Evolutionary conservation across 2,888 invertebrate species (phyloP).

Genomic region (Pristionchus maxplancki): DNA sequence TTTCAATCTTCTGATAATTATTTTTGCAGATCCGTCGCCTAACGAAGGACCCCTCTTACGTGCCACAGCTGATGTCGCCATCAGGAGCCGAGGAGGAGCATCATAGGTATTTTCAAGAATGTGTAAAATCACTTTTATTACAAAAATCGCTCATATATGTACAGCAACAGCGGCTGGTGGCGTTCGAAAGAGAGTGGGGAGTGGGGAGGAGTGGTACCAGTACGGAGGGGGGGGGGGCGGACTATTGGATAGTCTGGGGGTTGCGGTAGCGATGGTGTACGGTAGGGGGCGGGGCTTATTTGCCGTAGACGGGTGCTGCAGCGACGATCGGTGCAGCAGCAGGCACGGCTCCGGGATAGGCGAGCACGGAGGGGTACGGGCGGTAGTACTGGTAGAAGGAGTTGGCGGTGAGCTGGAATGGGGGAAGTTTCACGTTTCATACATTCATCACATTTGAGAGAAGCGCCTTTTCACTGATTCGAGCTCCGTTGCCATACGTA

Average conservation of each 20-base stretch:
- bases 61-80: background rate
- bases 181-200: background rate
- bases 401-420: conserved; percentile 49
- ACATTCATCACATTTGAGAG: too few relatives aligned
- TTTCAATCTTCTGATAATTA: background rate
- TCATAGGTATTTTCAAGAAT: background rate
- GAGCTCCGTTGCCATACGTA: too few relatives aligned
- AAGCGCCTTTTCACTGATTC: too few relatives aligned
- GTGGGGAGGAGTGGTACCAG: background rate
- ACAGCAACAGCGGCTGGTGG: background rate
- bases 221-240: background rate
- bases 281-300: background rate
- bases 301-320: conserved; percentile 25
- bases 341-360: conserved; percentile 36
- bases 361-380: conserved; percentile 51
- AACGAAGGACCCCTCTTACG: background rate
- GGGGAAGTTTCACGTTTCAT: too few relatives aligned
- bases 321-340: conserved; percentile 9
- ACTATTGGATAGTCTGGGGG: conserved; percentile 35
- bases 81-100: background rate
- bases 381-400: conserved; percentile 53
- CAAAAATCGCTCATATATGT: background rate
- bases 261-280: background rate
- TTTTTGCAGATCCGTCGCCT: conserved; percentile 22
- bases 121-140: too few relatives aligned